phyloP scores from a whole-genome alignment of 2,888 invertebrate species.

The Phaedon cochleariae region DNA sequence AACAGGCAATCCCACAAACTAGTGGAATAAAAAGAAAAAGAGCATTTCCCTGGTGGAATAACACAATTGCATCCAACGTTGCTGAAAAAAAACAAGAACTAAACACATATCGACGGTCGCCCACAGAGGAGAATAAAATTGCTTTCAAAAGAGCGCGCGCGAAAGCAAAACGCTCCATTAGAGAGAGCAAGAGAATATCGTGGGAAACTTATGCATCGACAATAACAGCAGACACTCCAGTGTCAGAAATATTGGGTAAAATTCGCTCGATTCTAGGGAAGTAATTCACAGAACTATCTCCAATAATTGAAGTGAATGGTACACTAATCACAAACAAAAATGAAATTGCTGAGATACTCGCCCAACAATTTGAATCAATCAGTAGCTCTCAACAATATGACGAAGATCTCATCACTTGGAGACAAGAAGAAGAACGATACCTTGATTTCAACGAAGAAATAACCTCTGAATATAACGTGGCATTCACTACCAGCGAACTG shows the following conservation, averaged over 20 bases:
- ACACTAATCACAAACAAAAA: neutral
- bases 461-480: conserved; percentile 3
- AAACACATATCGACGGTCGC: neutral
- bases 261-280: conserved; percentile 9
- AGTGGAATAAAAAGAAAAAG: neutral
- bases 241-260: conserved; percentile 19
- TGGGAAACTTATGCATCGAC: conserved; percentile 14
- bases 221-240: neutral
- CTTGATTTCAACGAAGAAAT: neutral
- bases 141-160: neutral
- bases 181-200: neutral
- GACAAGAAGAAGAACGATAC: neutral
- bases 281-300: neutral
- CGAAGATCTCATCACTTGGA: neutral
- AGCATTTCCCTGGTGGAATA: neutral
- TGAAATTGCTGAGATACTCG: conserved; percentile 5
- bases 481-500: conserved; percentile 8
- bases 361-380: conserved; percentile 8
- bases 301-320: neutral
- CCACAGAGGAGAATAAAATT: neutral
- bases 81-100: neutral
- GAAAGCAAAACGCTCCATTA: neutral
- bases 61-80: neutral
- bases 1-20: neutral
- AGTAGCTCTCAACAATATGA: conserved; percentile 9